Evolutionary conservation across 1,140 invertebrate genomes (phyloP).

Genomic region (Radopholus similis): DNA sequence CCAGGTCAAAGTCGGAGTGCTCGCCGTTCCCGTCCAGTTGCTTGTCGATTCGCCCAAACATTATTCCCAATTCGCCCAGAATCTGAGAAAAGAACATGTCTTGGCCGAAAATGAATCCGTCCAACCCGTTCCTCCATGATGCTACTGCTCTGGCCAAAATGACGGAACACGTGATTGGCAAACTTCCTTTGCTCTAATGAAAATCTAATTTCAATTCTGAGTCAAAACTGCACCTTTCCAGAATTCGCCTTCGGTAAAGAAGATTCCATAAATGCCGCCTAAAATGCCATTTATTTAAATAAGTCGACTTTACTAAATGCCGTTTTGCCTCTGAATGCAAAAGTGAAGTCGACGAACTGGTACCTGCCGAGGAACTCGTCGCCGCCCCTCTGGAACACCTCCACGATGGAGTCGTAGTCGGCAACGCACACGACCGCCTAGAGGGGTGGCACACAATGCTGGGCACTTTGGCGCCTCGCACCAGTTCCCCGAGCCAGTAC

Average conservation of each 20-base stretch:
- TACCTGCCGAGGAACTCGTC: slow-evolving; percentile 18
- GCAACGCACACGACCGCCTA: slow-evolving; percentile 23
- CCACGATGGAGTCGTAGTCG: slow-evolving; percentile 26
- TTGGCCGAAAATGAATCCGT: background rate
- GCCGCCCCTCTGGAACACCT: slow-evolving; percentile 26
- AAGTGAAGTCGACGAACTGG: background rate
- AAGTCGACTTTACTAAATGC: background rate
- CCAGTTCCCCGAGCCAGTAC: slow-evolving; percentile 27
- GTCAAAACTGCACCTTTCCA: background rate
- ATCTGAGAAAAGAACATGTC: slow-evolving; percentile 18
- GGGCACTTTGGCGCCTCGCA: no score
- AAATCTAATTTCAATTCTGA: background rate
- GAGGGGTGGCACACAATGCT: background rate
- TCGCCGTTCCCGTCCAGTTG: slow-evolving; percentile 12
- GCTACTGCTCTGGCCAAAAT: slow-evolving; percentile 30
- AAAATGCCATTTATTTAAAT: background rate
- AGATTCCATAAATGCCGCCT: slow-evolving; percentile 1
- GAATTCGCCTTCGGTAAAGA: slow-evolving; percentile 4
- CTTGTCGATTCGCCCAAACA: slow-evolving; percentile 27
- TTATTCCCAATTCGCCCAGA: slow-evolving; percentile 26
- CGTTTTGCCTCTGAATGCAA: background rate
- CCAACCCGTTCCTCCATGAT: slow-evolving; percentile 27
- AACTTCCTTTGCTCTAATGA: slow-evolving; percentile 7
- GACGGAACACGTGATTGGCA: slow-evolving; percentile 20
- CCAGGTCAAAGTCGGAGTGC: no score